Conservation (phyloP, 2,113 vertebrate species). For the Setophaga kirtlandii region DNA sequence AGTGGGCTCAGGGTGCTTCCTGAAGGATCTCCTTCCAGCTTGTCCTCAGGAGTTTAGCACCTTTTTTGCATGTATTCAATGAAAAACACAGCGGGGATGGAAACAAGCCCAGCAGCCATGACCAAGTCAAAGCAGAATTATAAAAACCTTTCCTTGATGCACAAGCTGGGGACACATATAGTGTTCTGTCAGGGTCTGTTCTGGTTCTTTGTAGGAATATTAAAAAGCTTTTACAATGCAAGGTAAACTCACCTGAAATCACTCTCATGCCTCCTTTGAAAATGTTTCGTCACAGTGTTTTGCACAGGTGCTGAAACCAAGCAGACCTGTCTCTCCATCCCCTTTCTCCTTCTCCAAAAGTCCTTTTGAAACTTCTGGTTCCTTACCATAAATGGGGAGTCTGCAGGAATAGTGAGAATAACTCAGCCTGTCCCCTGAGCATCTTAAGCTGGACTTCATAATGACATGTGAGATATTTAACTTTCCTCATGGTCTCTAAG, state of each 20-base stretch:
- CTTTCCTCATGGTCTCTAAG: background rate
- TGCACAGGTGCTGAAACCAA: background rate
- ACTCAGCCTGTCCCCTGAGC: background rate
- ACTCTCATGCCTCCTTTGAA: fast-evolving
- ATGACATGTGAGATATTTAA: background rate
- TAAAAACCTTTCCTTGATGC: background rate
- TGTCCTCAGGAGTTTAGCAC: fast-evolving
- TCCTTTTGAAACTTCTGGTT: background rate
- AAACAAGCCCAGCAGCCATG: background rate
- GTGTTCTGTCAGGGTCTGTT: background rate
- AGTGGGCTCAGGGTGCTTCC: background rate
- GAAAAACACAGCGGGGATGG: background rate
- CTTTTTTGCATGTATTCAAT: background rate
- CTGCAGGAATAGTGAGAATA: background rate
- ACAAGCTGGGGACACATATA: too few relatives aligned
- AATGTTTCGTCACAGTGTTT: background rate
- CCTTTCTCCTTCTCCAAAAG: background rate
- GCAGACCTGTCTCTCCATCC: background rate
- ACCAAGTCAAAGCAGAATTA: background rate
- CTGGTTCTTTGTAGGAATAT: background rate
- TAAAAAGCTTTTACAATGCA: background rate
- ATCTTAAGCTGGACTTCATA: background rate
- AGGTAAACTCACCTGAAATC: background rate
- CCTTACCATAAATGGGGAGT: background rate
- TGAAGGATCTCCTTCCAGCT: background rate